Conservation (phyloP, 2,888 invertebrate species). For the Plusia festucae region DNA sequence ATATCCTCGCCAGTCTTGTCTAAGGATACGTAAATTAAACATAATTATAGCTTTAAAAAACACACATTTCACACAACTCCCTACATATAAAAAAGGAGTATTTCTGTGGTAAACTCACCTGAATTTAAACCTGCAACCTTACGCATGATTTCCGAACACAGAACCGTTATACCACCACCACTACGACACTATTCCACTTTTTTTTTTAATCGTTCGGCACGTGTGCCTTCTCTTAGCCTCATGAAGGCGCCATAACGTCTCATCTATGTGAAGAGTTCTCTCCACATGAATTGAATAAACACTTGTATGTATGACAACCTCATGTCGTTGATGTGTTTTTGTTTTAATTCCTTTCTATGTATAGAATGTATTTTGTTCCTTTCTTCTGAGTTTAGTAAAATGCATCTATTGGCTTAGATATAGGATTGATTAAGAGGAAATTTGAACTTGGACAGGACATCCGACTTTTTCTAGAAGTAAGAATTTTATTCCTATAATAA, state of each 20-base stretch:
- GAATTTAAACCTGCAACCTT: neutral
- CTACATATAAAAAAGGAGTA: too few species aligned
- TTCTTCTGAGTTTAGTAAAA: neutral
- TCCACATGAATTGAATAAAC: constrained; percentile 76
- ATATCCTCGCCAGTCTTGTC: too few species aligned
- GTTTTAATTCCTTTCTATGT: constrained; percentile 24
- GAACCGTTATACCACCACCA: neutral
- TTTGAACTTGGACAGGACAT: too few species aligned
- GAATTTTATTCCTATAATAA: too few species aligned
- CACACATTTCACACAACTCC: too few species aligned
- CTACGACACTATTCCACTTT: neutral
- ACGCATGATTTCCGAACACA: neutral
- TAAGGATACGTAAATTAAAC: too few species aligned
- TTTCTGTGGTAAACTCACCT: too few species aligned
- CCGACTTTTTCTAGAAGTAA: too few species aligned
- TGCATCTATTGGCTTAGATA: too few species aligned
- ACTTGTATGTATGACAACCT: constrained; percentile 58
- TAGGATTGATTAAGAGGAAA: too few species aligned
- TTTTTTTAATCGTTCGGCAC: constrained; percentile 5
- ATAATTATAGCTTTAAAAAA: too few species aligned
- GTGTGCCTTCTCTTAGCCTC: constrained; percentile 25
- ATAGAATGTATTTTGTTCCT: neutral
- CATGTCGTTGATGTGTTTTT: constrained; percentile 42
- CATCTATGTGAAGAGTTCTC: constrained; percentile 66
- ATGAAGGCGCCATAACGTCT: constrained; percentile 77